Evolutionary conservation across 2,888 invertebrate species (phyloP).

Genomic region (Rotaria socialis): DNA sequence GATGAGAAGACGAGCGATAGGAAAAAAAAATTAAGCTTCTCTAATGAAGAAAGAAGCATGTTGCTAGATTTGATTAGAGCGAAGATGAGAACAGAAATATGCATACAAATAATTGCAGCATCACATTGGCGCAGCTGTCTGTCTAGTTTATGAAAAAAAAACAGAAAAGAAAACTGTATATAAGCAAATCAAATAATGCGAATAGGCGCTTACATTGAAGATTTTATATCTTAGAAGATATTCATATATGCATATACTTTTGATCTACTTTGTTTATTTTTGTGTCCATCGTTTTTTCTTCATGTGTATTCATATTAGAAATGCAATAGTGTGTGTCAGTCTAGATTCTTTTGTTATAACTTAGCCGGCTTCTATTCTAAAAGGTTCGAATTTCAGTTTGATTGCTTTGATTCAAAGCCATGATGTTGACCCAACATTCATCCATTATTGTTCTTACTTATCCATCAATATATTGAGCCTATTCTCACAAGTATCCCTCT

Average conservation of each 20-base stretch:
- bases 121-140: not conserved
- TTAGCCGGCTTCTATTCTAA: not conserved
- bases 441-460: not conserved
- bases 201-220: not conserved
- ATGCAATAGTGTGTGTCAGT: not conserved
- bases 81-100: not conserved
- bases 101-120: not conserved
- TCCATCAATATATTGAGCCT: not conserved
- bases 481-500: not conserved
- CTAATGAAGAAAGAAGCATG: not conserved
- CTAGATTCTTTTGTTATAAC: not conserved
- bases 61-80: constrained; percentile 15
- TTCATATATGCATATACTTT: not conserved
- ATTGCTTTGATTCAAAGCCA: not conserved
- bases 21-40: not conserved
- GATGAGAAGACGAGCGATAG: not conserved
- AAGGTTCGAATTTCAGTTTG: not conserved
- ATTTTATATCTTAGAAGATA: not conserved
- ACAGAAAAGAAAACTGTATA: not conserved
- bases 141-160: not conserved
- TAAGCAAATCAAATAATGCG: not conserved
- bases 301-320: not conserved
- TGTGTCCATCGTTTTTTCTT: not conserved
- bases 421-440: not conserved
- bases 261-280: constrained; percentile 22